Evolutionary conservation across 1,140 invertebrate species (phyloP).

Genomic region (Venturia canescens): DNA sequence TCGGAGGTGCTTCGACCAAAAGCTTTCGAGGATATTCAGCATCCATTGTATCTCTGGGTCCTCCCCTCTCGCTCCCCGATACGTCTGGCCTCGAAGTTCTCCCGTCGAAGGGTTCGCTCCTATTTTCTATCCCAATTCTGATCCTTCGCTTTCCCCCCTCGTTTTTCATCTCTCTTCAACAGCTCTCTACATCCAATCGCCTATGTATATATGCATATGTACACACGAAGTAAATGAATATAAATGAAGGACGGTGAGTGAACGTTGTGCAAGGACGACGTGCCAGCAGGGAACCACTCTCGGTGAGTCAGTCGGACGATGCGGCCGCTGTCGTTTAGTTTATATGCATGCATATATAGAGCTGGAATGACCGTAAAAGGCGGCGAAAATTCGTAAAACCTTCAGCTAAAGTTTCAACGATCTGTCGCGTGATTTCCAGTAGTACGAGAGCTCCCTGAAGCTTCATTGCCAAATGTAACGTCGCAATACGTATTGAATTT

Average conservation of each 20-base stretch:
- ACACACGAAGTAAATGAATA: conserved; percentile 60
- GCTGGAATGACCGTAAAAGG: background rate
- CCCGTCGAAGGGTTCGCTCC: conserved; percentile 31
- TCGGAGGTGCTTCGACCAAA: conserved; percentile 47
- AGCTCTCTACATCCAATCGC: background rate
- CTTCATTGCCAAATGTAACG: conserved; percentile 11
- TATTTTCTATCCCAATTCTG: conserved; percentile 10
- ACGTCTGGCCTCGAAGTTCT: conserved; percentile 23
- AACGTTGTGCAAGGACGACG: conserved; percentile 40
- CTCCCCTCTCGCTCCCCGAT: background rate
- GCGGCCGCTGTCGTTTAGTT: conserved; percentile 4
- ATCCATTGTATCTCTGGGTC: conserved; percentile 1
- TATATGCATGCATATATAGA: conserved; percentile 12
- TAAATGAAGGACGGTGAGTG: conserved; percentile 56
- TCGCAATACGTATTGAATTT: background rate
- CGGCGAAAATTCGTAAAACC: conserved; percentile 9
- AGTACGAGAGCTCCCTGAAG: background rate
- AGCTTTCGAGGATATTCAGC: conserved; percentile 11
- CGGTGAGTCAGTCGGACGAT: conserved; percentile 5
- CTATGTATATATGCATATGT: conserved; percentile 18
- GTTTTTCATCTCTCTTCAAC: background rate
- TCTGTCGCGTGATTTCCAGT: background rate
- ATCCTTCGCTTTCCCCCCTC: background rate
- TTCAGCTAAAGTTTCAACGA: conserved; percentile 16
- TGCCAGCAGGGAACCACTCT: conserved; percentile 45